A percentile compares a stretch with the other conserved stretches of the same genome.
Evolutionary conservation across 92 coral and sea anemone genomes (phyloP).

Genomic region (Phenganax stokvisi): DNA sequence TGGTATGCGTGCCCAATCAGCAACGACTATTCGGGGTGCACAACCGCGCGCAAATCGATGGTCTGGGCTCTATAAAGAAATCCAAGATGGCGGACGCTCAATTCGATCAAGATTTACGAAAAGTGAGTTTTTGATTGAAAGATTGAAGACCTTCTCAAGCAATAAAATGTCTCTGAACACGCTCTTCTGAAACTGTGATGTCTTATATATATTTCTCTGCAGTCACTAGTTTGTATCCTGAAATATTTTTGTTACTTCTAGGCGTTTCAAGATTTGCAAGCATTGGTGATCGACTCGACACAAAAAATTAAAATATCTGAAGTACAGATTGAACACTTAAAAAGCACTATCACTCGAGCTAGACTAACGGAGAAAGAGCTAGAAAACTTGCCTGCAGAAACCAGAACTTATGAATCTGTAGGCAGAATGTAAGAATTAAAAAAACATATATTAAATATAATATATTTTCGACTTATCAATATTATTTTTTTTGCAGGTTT

Average conservation of each 20-base stretch:
- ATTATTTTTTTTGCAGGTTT: conserved; percentile 57
- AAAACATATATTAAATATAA: not conserved
- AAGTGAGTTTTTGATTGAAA: conserved; percentile 44
- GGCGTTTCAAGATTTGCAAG: conserved; percentile 98
- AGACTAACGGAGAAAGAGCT: conserved; percentile 90
- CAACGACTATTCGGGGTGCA: conserved; percentile 12
- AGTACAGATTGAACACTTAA: conserved; percentile 79
- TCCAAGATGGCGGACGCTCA: conserved; percentile 86
- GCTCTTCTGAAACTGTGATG: not conserved
- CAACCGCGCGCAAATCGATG: conserved; percentile 38
- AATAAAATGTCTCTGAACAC: not conserved
- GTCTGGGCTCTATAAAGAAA: not conserved
- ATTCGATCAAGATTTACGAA: conserved; percentile 87
- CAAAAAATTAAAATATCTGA: conserved; percentile 85
- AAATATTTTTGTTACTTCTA: conserved; percentile 10
- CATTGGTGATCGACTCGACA: conserved; percentile 80
- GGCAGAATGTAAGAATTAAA: conserved; percentile 78
- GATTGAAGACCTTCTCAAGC: not conserved
- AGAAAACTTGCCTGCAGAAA: conserved; percentile 66
- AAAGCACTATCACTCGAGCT: conserved; percentile 78
- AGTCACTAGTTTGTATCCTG: not conserved
- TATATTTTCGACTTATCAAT: not conserved
- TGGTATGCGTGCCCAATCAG: not conserved
- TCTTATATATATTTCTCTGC: not conserved
- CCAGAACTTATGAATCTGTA: conserved; percentile 74